Conservation (phyloP, 2,113 vertebrate genomes). For the Cairina moschata region DNA sequence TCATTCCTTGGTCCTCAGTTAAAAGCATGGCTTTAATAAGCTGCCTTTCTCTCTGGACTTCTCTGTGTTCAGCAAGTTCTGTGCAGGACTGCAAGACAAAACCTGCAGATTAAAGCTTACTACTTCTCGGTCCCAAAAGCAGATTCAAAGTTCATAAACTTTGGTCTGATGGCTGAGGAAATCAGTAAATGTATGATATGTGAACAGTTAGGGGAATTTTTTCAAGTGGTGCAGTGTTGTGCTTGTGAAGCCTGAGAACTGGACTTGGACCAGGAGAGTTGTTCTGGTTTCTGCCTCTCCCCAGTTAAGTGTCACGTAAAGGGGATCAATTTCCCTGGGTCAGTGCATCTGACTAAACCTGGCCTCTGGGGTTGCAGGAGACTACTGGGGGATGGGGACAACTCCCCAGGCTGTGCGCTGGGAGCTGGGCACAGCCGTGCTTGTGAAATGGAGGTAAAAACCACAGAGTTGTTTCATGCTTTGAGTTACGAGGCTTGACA, state of each 20-base stretch:
- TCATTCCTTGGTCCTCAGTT: background rate
- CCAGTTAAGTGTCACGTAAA: background rate
- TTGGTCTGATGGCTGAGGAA: background rate
- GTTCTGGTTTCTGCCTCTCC: background rate
- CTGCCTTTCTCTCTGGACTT: background rate
- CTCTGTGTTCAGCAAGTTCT: background rate
- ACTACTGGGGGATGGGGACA: background rate
- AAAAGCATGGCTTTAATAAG: background rate
- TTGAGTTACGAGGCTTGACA: background rate
- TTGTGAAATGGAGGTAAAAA: background rate
- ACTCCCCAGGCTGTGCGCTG: accelerated
- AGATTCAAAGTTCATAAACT: background rate
- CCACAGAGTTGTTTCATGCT: background rate
- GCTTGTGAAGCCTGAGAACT: background rate
- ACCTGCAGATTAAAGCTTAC: background rate
- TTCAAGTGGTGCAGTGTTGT: background rate
- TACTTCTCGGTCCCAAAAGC: background rate
- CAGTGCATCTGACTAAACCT: background rate
- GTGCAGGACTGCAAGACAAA: background rate
- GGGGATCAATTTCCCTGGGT: background rate
- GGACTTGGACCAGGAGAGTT: background rate
- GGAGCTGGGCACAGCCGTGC: background rate
- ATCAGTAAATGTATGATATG: background rate
- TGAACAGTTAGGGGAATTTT: background rate
- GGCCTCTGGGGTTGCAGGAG: background rate